Conservation (phyloP, 2,797 vertebrate species). For the Decapterus maruadsi region DNA sequence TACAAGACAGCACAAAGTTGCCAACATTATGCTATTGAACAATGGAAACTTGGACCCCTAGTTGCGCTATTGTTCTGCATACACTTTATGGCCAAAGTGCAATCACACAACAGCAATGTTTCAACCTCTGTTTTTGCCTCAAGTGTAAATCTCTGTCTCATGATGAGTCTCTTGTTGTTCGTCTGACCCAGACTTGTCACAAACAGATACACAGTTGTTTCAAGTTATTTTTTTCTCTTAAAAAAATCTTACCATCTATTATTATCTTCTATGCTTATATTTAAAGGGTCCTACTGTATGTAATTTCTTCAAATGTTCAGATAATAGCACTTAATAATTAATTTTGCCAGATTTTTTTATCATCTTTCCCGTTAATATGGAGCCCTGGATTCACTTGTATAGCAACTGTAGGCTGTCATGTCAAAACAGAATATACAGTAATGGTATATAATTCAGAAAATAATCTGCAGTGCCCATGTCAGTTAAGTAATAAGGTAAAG, state of each 20-base stretch:
- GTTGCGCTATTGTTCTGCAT: conserved; percentile 37
- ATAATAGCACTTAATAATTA: neutral
- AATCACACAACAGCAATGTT: conserved; percentile 23
- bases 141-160: neutral
- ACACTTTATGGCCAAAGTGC: conserved; percentile 21
- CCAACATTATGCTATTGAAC: conserved; percentile 39
- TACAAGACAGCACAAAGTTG: neutral
- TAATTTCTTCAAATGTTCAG: neutral
- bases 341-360: neutral
- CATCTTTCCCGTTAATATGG: neutral
- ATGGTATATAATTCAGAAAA: neutral
- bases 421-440: neutral
- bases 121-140: conserved; percentile 1
- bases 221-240: neutral
- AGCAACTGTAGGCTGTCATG: neutral
- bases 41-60: conserved; percentile 33
- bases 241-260: neutral
- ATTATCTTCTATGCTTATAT: neutral
- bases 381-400: neutral
- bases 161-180: neutral
- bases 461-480: neutral
- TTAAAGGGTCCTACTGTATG: neutral
- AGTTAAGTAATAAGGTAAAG: neutral
- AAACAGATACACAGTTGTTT: neutral
- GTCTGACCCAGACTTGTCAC: neutral